Base-by-base conservation (phyloP, 2,888 invertebrate genomes). In the Pedicia rivosa region DNA sequence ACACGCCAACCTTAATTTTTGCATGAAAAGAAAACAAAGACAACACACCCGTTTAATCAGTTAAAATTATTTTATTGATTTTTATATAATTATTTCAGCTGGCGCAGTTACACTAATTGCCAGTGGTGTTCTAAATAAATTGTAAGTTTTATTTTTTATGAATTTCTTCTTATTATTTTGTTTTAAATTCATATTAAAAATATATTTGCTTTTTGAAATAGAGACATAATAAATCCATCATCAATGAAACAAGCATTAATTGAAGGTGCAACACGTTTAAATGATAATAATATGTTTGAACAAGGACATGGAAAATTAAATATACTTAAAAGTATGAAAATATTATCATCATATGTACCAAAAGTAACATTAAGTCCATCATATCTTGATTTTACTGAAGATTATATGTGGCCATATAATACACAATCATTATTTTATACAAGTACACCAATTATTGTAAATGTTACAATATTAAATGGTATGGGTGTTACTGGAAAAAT, bases 371-470 rank as follows among this genome's bases (percentile, higher is more conserved):
- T 78, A 9, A 74, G 76, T 46, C 78, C 78, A 2, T 78, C 84
- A 46, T 92, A 92, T 57, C 74, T 97, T 45, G 95, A 95, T 58
- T 69, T 92, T 44, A 90, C 86, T 0, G 92, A 94, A 54, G 90
- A 88, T 46, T 97, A 94, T 60, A 92, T 94, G 91, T 97, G 94
- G 94, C 95, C 95, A 1, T 95, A 94, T 51, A 95, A 92, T 57
- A 88, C 90, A 2, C 95, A 95, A 60, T 90, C 94, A 2, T 59
- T 95, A 29, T 95, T 90, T 63, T 74, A 79, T 56, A 79, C 82
- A 41, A 80, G 78, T 26, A 76, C 86, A 63, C 87, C 92, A 0
- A 78, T 81, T 15, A 83, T 95, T 45, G 78, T 87, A 4, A 97
- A 95, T 63, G 81, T 92, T 0, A 95, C 94, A 1, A 83, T 95